Evolutionary conservation across 1,140 invertebrate species (phyloP).

Genomic region (Bombus balteatus): DNA sequence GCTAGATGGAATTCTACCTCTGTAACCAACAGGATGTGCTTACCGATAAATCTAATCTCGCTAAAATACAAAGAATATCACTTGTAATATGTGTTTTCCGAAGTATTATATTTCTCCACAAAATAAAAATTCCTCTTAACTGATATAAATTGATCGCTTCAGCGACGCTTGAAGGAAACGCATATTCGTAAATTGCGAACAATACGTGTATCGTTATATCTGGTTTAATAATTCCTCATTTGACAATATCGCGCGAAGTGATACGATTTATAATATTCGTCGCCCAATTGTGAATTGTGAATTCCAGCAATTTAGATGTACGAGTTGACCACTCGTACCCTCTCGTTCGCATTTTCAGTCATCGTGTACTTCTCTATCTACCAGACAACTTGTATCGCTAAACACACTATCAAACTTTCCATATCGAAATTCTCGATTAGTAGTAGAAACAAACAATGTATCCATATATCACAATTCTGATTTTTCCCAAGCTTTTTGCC

Average conservation of each 20-base stretch:
- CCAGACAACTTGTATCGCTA: too few species aligned
- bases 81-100: too few species aligned
- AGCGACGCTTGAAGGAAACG: too few species aligned
- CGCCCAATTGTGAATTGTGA: constrained; percentile 42
- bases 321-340: not conserved
- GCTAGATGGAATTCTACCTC: too few species aligned
- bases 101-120: too few species aligned
- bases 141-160: not conserved
- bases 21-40: too few species aligned
- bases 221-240: constrained; percentile 37
- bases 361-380: not conserved
- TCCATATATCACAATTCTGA: too few species aligned
- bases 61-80: too few species aligned
- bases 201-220: not conserved
- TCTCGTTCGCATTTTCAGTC: not conserved
- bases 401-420: not conserved
- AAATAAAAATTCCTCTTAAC: too few species aligned
- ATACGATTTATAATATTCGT: not conserved
- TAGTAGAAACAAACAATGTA: too few species aligned
- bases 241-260: not conserved
- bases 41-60: too few species aligned
- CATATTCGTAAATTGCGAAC: too few species aligned
- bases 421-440: not conserved
- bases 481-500: not conserved
- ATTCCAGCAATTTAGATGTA: not conserved